phyloP scores from a whole-genome alignment of 2,113 vertebrate genomes.

The Tringa solitaria region DNA sequence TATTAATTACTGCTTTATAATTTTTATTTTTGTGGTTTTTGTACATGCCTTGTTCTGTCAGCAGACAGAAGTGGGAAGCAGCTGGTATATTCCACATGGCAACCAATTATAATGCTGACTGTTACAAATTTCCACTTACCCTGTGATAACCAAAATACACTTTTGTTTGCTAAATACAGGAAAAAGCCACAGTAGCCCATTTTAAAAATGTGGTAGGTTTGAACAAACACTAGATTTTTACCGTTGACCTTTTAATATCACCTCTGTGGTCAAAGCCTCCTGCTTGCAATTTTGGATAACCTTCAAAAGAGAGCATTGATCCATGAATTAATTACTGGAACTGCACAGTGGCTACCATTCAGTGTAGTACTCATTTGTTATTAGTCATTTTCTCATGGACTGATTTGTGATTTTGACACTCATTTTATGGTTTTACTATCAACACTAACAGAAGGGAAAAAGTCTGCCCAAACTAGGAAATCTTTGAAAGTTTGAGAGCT shows the following conservation, averaged over 20 bases:
- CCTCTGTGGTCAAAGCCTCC: background rate
- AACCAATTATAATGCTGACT: background rate
- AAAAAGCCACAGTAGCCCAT: background rate
- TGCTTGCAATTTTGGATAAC: background rate
- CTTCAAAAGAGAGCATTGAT: background rate
- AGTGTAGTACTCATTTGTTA: background rate
- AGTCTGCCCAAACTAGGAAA: background rate
- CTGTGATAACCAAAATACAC: background rate
- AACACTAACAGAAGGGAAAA: background rate
- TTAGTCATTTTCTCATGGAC: background rate
- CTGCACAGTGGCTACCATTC: background rate
- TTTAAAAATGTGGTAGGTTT: background rate
- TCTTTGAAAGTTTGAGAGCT: background rate
- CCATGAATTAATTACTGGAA: background rate
- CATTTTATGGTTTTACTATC: background rate
- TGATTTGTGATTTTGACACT: background rate
- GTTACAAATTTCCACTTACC: background rate
- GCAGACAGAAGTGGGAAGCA: background rate
- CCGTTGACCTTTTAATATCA: background rate
- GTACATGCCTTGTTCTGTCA: background rate
- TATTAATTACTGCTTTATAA: background rate
- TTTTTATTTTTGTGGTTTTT: background rate
- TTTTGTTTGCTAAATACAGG: background rate
- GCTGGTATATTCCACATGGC: background rate
- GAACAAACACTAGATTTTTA: background rate